phyloP scores from a whole-genome alignment of 2,797 vertebrate species.

The Columba guinea region DNA sequence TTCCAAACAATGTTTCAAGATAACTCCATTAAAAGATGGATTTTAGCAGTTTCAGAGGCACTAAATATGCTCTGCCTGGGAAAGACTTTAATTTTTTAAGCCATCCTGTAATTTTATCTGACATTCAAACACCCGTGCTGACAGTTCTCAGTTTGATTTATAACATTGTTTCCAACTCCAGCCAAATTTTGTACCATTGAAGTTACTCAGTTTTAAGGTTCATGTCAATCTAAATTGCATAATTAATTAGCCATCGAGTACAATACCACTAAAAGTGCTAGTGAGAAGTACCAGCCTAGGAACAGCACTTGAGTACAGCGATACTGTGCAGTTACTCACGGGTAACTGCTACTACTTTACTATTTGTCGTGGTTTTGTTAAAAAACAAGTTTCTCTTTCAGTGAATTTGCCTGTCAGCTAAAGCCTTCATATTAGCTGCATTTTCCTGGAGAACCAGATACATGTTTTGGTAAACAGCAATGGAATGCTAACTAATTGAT shows the following conservation, averaged over 20 bases:
- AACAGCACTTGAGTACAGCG: not conserved
- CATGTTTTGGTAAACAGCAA: no score
- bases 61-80: not conserved
- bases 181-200: not conserved
- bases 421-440: no score
- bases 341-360: not conserved
- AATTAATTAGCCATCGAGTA: not conserved
- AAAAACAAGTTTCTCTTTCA: no score
- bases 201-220: not conserved
- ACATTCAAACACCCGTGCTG: not conserved
- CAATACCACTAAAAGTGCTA: not conserved
- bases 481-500: no score
- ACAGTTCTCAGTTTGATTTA: not conserved
- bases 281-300: not conserved
- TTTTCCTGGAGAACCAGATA: no score
- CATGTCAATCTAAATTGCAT: not conserved
- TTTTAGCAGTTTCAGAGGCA: not conserved
- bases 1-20: not conserved
- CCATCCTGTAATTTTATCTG: not conserved
- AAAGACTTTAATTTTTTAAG: not conserved
- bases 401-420: no score
- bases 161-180: not conserved
- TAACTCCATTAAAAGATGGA: not conserved
- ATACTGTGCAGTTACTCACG: not conserved
- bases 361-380: not conserved